phyloP scores from a whole-genome alignment of 2,113 vertebrate genomes.

The Notarius quadriscutis region DNA sequence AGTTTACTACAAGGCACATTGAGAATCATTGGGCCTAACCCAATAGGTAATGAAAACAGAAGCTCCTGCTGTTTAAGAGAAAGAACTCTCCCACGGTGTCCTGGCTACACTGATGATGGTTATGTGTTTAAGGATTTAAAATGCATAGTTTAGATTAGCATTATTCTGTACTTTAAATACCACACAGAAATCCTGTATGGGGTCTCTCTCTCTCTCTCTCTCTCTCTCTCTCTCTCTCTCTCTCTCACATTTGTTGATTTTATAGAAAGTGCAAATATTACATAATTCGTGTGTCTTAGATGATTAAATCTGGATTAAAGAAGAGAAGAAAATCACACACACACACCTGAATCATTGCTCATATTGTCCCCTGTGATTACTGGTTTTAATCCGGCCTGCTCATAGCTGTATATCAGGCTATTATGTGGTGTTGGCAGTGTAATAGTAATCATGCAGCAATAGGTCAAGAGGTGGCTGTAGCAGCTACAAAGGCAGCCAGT shows the following conservation, averaged over 20 bases:
- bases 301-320: slow-evolving; percentile 12
- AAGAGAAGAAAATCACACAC: slow-evolving; percentile 4
- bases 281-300: slow-evolving; percentile 9
- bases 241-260: background rate
- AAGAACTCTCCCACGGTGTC: slow-evolving; percentile 27
- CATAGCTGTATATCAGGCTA: slow-evolving; percentile 37
- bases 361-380: slow-evolving; percentile 36
- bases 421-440: slow-evolving; percentile 48
- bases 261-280: background rate
- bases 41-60: slow-evolving; percentile 63
- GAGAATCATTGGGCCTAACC: slow-evolving; percentile 69
- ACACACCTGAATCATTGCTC: background rate
- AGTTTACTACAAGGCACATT: slow-evolving; percentile 68
- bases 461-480: slow-evolving; percentile 54
- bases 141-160: slow-evolving; percentile 1
- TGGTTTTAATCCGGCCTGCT: background rate
- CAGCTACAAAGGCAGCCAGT: slow-evolving; percentile 44
- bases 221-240: no score
- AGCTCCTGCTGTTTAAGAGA: slow-evolving; percentile 50
- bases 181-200: background rate
- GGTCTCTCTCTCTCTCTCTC: no score
- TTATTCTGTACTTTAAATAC: slow-evolving; percentile 6
- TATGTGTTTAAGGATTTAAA: slow-evolving; percentile 23
- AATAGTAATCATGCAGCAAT: slow-evolving; percentile 44
- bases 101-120: background rate